Evolutionary conservation across 2,888 invertebrate genomes (phyloP).

Genomic region (Drosophila mimica): DNA sequence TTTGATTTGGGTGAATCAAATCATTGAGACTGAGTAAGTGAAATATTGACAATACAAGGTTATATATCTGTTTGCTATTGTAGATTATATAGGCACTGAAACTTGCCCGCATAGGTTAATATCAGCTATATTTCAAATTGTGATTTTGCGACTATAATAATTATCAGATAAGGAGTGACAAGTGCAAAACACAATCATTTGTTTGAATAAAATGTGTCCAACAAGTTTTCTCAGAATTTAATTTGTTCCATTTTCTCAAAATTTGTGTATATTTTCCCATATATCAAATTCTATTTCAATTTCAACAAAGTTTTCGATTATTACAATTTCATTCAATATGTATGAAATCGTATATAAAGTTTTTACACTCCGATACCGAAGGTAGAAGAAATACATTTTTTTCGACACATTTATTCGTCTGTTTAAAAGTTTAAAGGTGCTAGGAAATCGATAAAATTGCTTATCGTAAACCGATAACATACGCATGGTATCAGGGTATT

Average conservation of each 20-base stretch:
- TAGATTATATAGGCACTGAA: no score
- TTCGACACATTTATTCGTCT: neutral
- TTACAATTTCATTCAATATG: neutral
- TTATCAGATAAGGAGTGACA: neutral
- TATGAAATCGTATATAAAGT: neutral
- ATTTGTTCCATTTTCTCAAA: no score
- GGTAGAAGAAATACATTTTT: neutral
- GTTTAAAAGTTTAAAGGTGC: neutral
- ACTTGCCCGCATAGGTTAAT: no score
- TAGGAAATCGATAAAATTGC: neutral
- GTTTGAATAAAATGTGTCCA: neutral
- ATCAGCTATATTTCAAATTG: neutral
- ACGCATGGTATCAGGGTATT: neutral
- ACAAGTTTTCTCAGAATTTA: neutral
- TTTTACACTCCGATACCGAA: neutral
- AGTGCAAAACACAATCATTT: neutral
- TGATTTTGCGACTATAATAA: neutral
- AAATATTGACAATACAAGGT: neutral
- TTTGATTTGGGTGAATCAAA: neutral
- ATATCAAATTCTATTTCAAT: neutral
- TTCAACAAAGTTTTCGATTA: neutral
- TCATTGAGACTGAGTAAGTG: neutral
- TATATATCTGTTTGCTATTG: no score
- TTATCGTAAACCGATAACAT: neutral
- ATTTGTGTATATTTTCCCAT: neutral